Conservation (phyloP, 2,797 vertebrate genomes). For the Ispidina picta region DNA sequence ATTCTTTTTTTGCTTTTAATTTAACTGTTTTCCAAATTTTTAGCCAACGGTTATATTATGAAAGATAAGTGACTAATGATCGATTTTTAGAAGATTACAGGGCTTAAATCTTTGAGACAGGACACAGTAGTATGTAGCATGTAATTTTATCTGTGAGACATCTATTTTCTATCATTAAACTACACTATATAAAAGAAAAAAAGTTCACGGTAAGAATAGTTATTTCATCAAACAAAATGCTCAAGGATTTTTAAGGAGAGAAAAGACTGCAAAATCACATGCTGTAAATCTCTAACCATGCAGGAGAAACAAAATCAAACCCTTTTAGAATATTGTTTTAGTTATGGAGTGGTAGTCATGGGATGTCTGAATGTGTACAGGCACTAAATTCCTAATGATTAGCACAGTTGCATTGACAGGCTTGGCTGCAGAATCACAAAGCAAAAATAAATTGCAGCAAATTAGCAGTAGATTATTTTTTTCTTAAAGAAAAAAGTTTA, state of each 20-base stretch:
- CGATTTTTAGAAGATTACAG: conserved; percentile 65
- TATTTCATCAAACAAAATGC: conserved; percentile 46
- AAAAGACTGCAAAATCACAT: conserved; percentile 15
- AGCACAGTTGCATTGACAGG: conserved; percentile 22
- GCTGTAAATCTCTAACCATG: conserved; percentile 1
- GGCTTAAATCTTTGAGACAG: conserved; percentile 61
- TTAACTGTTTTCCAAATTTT: conserved; percentile 60
- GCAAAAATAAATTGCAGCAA: conserved; percentile 46
- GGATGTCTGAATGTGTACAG: neutral
- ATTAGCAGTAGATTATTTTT: conserved; percentile 16
- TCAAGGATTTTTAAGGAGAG: conserved; percentile 42
- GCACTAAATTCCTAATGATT: conserved; percentile 23
- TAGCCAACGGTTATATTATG: conserved; percentile 41
- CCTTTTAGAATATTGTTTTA: conserved; percentile 29
- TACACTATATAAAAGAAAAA: conserved; percentile 66
- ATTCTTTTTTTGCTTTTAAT: conserved; percentile 11
- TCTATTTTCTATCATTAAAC: conserved; percentile 73
- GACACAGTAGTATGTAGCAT: conserved; percentile 22
- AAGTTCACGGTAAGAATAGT: conserved; percentile 26
- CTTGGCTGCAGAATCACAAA: conserved; percentile 6
- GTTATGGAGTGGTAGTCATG: neutral
- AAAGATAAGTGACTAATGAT: conserved; percentile 62
- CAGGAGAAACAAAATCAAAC: neutral
- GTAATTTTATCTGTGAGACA: conserved; percentile 70
- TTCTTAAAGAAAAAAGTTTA: neutral